Conservation (phyloP, 2,888 invertebrate species). For the Cheilosia vulpina region DNA sequence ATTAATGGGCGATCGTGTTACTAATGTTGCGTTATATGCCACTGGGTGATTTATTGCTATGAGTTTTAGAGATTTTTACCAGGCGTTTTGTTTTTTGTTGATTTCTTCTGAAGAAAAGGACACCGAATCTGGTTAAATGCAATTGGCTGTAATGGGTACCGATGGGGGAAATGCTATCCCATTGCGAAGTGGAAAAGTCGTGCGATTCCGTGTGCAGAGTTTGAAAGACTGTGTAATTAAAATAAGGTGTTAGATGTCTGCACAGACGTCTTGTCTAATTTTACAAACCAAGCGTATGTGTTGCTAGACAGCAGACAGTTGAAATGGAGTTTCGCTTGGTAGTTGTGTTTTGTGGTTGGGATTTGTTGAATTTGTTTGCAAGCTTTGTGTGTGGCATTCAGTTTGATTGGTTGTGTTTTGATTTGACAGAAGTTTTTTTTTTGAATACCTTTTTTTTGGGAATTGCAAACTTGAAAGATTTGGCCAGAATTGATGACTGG, state of each 20-base stretch:
- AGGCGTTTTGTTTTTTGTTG: neutral
- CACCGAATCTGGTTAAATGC: conserved; percentile 44
- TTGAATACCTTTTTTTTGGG: too few species aligned
- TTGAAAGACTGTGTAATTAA: conserved; percentile 70
- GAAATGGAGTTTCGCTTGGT: conserved; percentile 17
- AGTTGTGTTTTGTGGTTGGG: conserved; percentile 24
- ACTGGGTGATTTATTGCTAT: conserved; percentile 73
- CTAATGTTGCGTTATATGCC: conserved; percentile 75
- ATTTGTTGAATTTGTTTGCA: conserved; percentile 21
- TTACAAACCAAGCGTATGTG: conserved; percentile 39
- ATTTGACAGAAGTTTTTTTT: too few species aligned
- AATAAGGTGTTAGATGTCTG: conserved; percentile 71
- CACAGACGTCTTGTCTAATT: conserved; percentile 71
- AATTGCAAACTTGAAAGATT: too few species aligned
- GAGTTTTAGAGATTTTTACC: conserved; percentile 38
- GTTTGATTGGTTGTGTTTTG: conserved; percentile 1
- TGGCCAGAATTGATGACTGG: too few species aligned
- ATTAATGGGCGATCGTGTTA: conserved; percentile 74
- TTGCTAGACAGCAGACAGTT: conserved; percentile 33
- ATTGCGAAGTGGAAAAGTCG: conserved; percentile 43
- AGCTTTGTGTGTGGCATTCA: conserved; percentile 48
- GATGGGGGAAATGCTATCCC: conserved; percentile 31
- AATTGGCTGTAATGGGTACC: conserved; percentile 49
- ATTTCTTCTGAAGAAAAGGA: conserved; percentile 54
- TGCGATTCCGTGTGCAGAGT: conserved; percentile 48